phyloP scores from a whole-genome alignment of 2,888 invertebrate genomes.

The Aleiodes testaceus region DNA sequence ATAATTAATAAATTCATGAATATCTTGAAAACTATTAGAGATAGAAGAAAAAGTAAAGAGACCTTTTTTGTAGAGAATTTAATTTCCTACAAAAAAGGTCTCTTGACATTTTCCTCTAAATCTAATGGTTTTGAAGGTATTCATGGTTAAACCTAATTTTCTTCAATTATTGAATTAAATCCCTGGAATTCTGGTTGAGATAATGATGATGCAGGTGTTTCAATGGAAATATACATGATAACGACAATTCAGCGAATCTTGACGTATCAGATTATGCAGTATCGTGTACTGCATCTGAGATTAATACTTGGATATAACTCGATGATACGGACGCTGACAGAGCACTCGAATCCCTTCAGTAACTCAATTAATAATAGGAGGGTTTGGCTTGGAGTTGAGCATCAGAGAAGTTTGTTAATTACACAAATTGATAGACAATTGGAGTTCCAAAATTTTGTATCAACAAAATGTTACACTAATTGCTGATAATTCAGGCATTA shows the following conservation, averaged over 20 bases:
- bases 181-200: neutral
- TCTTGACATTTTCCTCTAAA: too few species aligned
- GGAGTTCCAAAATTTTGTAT: neutral
- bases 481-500: too few species aligned
- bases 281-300: slow-evolving; percentile 23
- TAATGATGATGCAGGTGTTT: neutral
- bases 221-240: neutral
- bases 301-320: slow-evolving; percentile 27
- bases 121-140: too few species aligned
- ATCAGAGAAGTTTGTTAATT: slow-evolving; percentile 15
- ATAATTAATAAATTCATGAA: too few species aligned
- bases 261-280: slow-evolving; percentile 22
- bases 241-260: slow-evolving; percentile 19
- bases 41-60: too few species aligned
- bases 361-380: slow-evolving; percentile 15
- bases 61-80: too few species aligned
- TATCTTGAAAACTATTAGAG: too few species aligned
- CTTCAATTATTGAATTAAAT: neutral
- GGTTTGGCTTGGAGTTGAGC: neutral
- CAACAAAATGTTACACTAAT: neutral
- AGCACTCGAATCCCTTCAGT: slow-evolving; percentile 16
- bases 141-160: too few species aligned
- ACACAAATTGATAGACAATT: slow-evolving; percentile 14
- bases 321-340: slow-evolving; percentile 26
- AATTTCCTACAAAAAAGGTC: too few species aligned